These are phyloP conservation scores for Mergus octosetaceus DNA, from an alignment of 2,797 vertebrate species.

Conservation along the genomic window DNA sequence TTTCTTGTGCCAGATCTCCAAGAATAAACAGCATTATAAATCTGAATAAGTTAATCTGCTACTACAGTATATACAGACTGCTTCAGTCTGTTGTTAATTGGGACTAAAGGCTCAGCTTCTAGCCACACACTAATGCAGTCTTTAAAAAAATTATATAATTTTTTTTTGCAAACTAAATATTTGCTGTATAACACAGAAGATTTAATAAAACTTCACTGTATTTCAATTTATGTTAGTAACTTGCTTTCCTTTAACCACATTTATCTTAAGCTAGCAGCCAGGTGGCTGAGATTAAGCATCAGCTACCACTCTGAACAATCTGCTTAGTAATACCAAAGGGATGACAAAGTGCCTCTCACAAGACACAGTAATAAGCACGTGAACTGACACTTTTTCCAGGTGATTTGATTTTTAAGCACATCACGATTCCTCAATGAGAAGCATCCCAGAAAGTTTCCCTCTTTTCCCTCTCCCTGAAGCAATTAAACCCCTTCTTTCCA, in stretches of 20 bases:
- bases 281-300: constrained; percentile 58
- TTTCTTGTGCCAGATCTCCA: constrained; percentile 53
- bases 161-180: constrained; percentile 74
- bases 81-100: constrained; percentile 51
- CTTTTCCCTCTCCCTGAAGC: constrained; percentile 53
- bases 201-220: constrained; percentile 66
- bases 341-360: constrained; percentile 16
- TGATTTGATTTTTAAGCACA: constrained; percentile 51
- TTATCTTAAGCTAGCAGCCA: constrained; percentile 62
- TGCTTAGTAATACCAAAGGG: constrained; percentile 52
- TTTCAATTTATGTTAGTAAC: constrained; percentile 62
- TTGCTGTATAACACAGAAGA: constrained; percentile 67
- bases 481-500: constrained; percentile 53
- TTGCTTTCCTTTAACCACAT: constrained; percentile 60
- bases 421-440: constrained; percentile 65
- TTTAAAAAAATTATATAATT: constrained; percentile 69
- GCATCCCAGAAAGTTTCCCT: constrained; percentile 42
- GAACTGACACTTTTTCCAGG: constrained; percentile 53
- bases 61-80: constrained; percentile 59
- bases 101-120: constrained; percentile 59
- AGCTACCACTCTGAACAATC: constrained; percentile 48
- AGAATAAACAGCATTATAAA: constrained; percentile 67
- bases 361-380: constrained; percentile 38
- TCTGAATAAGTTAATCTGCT: constrained; percentile 71
- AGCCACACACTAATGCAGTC: constrained; percentile 57